A percentile compares a stretch with the other conserved stretches of the same genome.
Evolutionary conservation across 2,888 invertebrate genomes (phyloP).

Genomic region (Cephus pygmeus): DNA sequence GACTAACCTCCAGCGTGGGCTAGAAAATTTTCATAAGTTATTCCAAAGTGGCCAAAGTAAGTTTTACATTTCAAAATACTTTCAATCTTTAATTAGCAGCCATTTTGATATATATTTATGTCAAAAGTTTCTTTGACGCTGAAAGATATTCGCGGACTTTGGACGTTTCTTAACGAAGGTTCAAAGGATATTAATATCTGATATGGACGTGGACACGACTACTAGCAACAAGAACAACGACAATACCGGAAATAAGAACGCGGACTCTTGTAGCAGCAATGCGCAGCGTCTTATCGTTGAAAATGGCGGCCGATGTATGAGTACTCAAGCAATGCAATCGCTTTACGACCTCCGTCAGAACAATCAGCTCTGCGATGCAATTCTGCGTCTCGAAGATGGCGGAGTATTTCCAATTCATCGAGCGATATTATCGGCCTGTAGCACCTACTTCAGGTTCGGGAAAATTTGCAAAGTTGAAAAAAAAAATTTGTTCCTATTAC

Average conservation of each 20-base stretch:
- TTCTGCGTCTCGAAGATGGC: slow-evolving; percentile 84
- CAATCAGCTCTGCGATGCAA: slow-evolving; percentile 88
- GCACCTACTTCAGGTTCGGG: slow-evolving; percentile 87
- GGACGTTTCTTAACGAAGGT: neutral
- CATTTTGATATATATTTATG: neutral
- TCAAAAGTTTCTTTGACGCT: neutral
- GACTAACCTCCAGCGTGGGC: neutral
- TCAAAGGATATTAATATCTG: slow-evolving; percentile 12
- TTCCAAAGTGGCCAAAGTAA: neutral
- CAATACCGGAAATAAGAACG: slow-evolving; percentile 22
- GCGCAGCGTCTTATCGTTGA: slow-evolving; percentile 53
- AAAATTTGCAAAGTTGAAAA: neutral
- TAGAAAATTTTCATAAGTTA: neutral
- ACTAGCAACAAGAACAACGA: slow-evolving; percentile 28
- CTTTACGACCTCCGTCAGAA: slow-evolving; percentile 85
- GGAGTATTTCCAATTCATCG: slow-evolving; percentile 86
- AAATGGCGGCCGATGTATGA: slow-evolving; percentile 77
- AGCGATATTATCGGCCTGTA: slow-evolving; percentile 87
- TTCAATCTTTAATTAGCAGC: neutral
- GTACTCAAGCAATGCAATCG: slow-evolving; percentile 85
- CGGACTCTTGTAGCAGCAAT: slow-evolving; percentile 27
- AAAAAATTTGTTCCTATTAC: neutral
- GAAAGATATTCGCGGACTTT: too few relatives aligned
- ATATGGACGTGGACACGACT: slow-evolving; percentile 53
- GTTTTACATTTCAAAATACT: neutral